These are phyloP conservation scores for Trichomalopsis sarcophagae DNA, from an alignment of 1,140 invertebrate genomes.

Conservation along the genomic window DNA sequence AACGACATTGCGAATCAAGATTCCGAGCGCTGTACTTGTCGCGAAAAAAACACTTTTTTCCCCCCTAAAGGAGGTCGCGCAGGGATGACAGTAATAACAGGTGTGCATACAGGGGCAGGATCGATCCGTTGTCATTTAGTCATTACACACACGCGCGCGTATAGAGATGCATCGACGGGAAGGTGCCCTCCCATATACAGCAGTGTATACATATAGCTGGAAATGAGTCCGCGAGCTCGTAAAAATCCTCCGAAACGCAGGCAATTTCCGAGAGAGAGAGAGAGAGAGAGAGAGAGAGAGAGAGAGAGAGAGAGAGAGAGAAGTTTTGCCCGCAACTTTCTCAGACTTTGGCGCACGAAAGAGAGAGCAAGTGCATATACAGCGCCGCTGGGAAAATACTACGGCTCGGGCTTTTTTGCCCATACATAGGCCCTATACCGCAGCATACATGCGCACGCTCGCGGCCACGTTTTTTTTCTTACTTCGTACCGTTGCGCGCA, in stretches of 20 bases:
- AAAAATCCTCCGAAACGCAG: conserved; percentile 49
- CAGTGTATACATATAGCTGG: conserved; percentile 2
- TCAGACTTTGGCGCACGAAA: conserved; percentile 26
- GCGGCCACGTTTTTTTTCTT: not conserved
- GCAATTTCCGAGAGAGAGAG: conserved; percentile 34
- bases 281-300: no score
- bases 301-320: no score
- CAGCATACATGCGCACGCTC: not conserved
- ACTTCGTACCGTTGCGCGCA: not conserved
- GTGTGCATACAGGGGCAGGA: not conserved
- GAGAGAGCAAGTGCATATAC: not conserved
- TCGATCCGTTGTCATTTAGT: not conserved
- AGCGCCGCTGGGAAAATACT: conserved; percentile 47
- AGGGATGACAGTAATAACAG: conserved; percentile 23
- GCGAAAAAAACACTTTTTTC: not conserved
- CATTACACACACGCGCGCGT: not conserved
- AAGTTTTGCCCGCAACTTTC: conserved; percentile 38
- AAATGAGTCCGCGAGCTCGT: conserved; percentile 49
- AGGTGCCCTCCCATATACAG: not conserved
- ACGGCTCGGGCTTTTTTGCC: conserved; percentile 5
- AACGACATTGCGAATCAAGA: conserved; percentile 24
- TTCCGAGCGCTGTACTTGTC: conserved; percentile 3
- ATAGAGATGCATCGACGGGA: not conserved
- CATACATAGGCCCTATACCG: not conserved
- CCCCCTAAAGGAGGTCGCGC: not conserved